Evolutionary conservation across 2,113 vertebrate species (phyloP), one percentile per base, ranked within the genome.

Genomic region (Osmerus mordax): DNA sequence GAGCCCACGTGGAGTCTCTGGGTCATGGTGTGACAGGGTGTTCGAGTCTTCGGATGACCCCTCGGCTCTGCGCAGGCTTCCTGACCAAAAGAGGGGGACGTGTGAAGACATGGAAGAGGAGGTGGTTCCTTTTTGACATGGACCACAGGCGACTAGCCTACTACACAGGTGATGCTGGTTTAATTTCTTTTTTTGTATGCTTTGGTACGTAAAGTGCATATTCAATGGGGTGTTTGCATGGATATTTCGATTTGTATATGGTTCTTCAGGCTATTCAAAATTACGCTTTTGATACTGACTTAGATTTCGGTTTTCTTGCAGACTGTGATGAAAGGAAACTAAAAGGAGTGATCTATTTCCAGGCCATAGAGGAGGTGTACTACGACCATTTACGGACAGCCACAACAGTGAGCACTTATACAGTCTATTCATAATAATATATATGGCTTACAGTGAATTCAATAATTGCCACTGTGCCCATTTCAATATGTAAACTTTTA

Each of bases 281-380:
- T 36, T 28, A n/a, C 9, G n/a, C 18, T 23, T 63, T 9, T 71
- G 4, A 25, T 1, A 47, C 41, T 19, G 56, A 59, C 11, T 12
- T n/a, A 9, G n/a, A 41, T 19, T 19, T 16, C 28, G 25, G 1
- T 18, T n/a, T 15, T 19, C 2, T 65, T 23, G 66, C 11, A 99
- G 97, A 98, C 74, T 96, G 96, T 69, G 95, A 97, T 0, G 97
- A 99, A 89, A 95, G 92, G 0, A 99, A 98, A 81, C 87, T 99
- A 61, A 99, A 99, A 77, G 97, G 97, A 0, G 95, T 99, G 72
- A 96, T 99, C 84, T 99, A 99, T 74, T 99, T 99, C 87, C 97
- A 99, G 88, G 97, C 97, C 76, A 96, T 99, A 0, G 95, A 99
- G 58, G 97, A 99, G 61, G 97, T 99, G 55, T 99, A 99, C 79